A percentile compares a stretch with the other conserved stretches of the same genome.
phyloP scores from a whole-genome alignment of 2,888 invertebrate species.

The Lysandra bellargus region DNA sequence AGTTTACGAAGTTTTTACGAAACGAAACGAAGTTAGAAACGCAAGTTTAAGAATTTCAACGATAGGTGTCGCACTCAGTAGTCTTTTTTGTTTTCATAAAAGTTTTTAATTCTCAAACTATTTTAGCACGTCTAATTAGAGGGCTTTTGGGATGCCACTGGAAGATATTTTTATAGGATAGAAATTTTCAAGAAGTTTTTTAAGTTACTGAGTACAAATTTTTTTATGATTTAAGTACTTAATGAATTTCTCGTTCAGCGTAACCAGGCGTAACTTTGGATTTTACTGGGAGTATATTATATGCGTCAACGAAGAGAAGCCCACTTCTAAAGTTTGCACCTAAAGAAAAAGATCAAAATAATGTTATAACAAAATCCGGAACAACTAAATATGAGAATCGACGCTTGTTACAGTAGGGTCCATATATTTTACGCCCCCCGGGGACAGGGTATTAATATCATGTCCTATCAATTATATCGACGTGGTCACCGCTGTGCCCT shows the following conservation, averaged over 20 bases:
- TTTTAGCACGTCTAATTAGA: too few relatives aligned
- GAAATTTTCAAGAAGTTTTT: too few relatives aligned
- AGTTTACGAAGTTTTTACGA: background rate
- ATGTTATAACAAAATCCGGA: background rate
- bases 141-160: too few relatives aligned
- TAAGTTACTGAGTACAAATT: too few relatives aligned
- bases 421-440: slow-evolving; percentile 68
- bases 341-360: background rate
- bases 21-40: background rate
- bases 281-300: too few relatives aligned
- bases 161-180: too few relatives aligned
- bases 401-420: slow-evolving; percentile 54
- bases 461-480: slow-evolving; percentile 71
- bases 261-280: too few relatives aligned
- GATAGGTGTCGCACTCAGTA: background rate
- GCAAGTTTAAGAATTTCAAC: background rate
- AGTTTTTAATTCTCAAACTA: too few relatives aligned
- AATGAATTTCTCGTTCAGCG: too few relatives aligned
- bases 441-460: slow-evolving; percentile 68
- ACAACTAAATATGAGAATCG: slow-evolving; percentile 52
- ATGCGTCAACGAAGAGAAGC: background rate
- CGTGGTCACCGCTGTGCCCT: slow-evolving; percentile 59
- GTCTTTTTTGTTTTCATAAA: too few relatives aligned
- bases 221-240: too few relatives aligned
- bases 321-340: background rate